Percentiles rank a stretch among this genome's conserved stretches.
These are phyloP conservation scores for Macropis europaea DNA, from an alignment of 2,888 invertebrate genomes.

Conservation along the genomic window DNA sequence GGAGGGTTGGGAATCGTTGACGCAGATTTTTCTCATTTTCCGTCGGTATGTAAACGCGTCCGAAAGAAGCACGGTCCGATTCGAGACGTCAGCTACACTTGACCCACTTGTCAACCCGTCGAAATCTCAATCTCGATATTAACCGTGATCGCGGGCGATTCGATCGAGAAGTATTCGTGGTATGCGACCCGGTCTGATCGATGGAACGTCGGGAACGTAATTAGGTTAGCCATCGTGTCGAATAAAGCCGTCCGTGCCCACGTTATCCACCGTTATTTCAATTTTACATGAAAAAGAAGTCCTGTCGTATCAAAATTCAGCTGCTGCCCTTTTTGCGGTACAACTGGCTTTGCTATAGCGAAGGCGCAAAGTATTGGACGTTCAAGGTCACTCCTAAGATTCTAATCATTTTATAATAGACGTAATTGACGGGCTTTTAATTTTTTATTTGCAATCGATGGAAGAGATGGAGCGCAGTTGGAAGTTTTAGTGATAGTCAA, in stretches of 20 bases:
- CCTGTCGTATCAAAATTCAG: too few relatives aligned
- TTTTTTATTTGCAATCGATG: too few relatives aligned
- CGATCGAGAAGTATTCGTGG: constrained; percentile 38
- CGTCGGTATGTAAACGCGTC: constrained; percentile 19
- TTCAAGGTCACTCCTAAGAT: too few relatives aligned
- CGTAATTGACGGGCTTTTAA: too few relatives aligned
- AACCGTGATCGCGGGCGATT: constrained; percentile 29
- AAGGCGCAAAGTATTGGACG: too few relatives aligned
- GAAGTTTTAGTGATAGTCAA: too few relatives aligned
- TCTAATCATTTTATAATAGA: too few relatives aligned
- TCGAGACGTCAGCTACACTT: constrained; percentile 53
- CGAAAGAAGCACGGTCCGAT: not conserved
- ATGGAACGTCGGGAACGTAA: constrained; percentile 30
- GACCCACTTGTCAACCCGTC: constrained; percentile 62
- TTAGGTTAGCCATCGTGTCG: constrained; percentile 20
- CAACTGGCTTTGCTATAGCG: too few relatives aligned
- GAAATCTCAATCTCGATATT: constrained; percentile 56
- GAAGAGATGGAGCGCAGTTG: too few relatives aligned
- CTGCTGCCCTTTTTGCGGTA: too few relatives aligned
- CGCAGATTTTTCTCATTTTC: constrained; percentile 36
- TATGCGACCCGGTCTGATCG: constrained; percentile 28
- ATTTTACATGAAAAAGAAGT: too few relatives aligned
- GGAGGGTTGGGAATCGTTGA: not conserved
- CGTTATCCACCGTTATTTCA: not conserved
- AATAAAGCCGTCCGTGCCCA: not conserved